phyloP scores from a whole-genome alignment of 2,888 invertebrate species.

The Leptinotarsa haldemani region DNA sequence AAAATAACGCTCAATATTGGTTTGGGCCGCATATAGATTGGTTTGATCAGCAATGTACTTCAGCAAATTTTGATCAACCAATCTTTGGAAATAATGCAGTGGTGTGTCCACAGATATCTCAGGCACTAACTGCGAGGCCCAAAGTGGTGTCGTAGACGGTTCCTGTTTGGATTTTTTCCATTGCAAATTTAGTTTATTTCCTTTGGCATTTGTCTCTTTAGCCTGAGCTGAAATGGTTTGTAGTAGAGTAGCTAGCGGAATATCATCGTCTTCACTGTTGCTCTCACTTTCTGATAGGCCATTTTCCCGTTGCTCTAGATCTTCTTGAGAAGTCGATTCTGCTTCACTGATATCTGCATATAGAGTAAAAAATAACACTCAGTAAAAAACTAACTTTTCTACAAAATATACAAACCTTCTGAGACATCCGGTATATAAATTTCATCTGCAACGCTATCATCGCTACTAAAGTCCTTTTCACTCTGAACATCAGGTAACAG shows the following conservation, averaged over 20 bases:
- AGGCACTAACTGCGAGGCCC: constrained; percentile 7
- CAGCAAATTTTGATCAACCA: constrained; percentile 9
- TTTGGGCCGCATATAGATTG: constrained; percentile 9
- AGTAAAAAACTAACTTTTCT: constrained; percentile 1
- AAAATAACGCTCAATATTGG: neutral
- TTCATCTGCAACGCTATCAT: neutral
- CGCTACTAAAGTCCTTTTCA: constrained; percentile 1
- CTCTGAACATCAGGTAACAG: constrained; percentile 1
- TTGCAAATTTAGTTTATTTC: neutral
- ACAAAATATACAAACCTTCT: constrained; percentile 1
- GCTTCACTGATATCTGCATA: constrained; percentile 1
- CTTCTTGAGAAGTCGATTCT: constrained; percentile 5
- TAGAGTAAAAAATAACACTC: constrained; percentile 1
- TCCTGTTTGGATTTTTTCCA: constrained; percentile 1
- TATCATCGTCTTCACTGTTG: constrained; percentile 8
- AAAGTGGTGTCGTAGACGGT: constrained; percentile 1
- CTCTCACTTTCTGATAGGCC: constrained; percentile 3
- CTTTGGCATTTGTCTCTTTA: constrained; percentile 1
- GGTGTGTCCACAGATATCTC: constrained; percentile 7
- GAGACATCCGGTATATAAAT: constrained; percentile 1
- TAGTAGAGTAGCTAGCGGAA: constrained; percentile 4
- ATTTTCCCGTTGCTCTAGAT: constrained; percentile 9
- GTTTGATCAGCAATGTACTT: constrained; percentile 9
- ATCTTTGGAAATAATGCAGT: constrained; percentile 9
- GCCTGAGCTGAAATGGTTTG: constrained; percentile 3